phyloP scores from a whole-genome alignment of 2,888 invertebrate species.

The Pristionchus exspectatus region DNA sequence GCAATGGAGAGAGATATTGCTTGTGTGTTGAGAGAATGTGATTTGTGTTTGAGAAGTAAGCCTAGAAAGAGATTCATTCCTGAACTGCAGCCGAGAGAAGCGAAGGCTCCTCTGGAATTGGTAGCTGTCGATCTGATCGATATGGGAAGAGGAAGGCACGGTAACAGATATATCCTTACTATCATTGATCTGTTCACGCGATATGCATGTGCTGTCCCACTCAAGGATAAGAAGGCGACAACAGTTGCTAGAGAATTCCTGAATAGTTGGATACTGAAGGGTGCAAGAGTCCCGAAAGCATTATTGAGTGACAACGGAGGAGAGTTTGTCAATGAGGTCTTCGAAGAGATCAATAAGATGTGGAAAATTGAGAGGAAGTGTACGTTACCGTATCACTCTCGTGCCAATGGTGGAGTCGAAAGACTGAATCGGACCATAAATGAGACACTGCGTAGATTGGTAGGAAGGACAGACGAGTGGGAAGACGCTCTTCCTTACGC shows the following conservation, averaged over 20 bases:
- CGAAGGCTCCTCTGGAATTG: background rate
- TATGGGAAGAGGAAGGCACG: background rate
- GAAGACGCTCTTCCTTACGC: slow-evolving; percentile 13
- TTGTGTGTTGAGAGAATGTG: background rate
- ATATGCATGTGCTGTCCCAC: background rate
- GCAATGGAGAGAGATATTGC: background rate
- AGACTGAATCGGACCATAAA: slow-evolving; percentile 35
- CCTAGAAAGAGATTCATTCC: background rate
- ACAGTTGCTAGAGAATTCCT: background rate
- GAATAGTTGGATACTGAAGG: background rate
- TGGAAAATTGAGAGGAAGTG: background rate
- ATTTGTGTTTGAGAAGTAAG: background rate
- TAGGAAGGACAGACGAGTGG: background rate
- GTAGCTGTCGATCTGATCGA: background rate
- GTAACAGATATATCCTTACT: slow-evolving; percentile 16
- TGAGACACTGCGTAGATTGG: slow-evolving; percentile 2
- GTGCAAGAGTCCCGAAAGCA: background rate
- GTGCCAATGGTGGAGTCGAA: slow-evolving; percentile 56
- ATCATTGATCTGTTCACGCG: background rate
- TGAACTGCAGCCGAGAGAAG: background rate
- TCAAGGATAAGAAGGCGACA: background rate
- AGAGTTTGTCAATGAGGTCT: background rate
- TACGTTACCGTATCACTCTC: slow-evolving; percentile 51
- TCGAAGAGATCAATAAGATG: background rate
- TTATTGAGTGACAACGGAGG: background rate